Percentiles rank a stretch among this genome's conserved stretches.
phyloP scores from a whole-genome alignment of 2,797 vertebrate genomes.

The Dallia pectoralis region DNA sequence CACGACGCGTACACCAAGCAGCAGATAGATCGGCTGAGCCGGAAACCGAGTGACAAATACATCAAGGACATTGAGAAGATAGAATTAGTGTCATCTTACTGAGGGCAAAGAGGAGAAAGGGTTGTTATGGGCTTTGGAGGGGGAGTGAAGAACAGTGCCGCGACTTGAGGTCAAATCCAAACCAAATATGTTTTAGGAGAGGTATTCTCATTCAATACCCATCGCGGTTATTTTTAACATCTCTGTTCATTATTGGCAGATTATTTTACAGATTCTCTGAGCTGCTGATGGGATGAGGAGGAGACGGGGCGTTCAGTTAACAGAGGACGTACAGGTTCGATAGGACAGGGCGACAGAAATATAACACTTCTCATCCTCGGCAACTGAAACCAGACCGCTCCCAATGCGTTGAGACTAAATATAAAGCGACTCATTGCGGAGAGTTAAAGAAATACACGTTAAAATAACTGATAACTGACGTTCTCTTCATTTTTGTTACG shows the following conservation, averaged over 20 bases:
- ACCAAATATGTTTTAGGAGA: conserved; percentile 28
- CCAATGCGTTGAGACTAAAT: background rate
- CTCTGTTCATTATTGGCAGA: conserved; percentile 42
- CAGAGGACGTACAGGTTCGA: conserved; percentile 23
- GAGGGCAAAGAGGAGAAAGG: background rate
- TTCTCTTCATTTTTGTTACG: background rate
- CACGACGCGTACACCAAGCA: conserved; percentile 7
- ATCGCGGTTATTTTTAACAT: conserved; percentile 63
- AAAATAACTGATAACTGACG: background rate
- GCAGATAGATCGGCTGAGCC: background rate
- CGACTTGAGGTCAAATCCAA: conserved; percentile 28
- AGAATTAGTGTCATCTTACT: conserved; percentile 11
- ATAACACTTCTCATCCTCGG: background rate
- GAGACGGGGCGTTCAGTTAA: conserved; percentile 64
- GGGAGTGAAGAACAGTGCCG: background rate
- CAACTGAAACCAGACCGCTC: background rate
- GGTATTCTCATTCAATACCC: conserved; percentile 50
- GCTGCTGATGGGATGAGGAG: conserved; percentile 54
- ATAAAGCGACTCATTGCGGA: background rate
- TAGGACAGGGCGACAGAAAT: background rate
- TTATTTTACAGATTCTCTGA: conserved; percentile 62
- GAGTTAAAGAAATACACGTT: background rate
- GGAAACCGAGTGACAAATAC: background rate
- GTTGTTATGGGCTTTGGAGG: background rate
- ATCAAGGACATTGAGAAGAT: conserved; percentile 7